These are phyloP conservation scores for Oryzias javanicus DNA, from an alignment of 2,113 vertebrate genomes.

Conservation along the genomic window DNA sequence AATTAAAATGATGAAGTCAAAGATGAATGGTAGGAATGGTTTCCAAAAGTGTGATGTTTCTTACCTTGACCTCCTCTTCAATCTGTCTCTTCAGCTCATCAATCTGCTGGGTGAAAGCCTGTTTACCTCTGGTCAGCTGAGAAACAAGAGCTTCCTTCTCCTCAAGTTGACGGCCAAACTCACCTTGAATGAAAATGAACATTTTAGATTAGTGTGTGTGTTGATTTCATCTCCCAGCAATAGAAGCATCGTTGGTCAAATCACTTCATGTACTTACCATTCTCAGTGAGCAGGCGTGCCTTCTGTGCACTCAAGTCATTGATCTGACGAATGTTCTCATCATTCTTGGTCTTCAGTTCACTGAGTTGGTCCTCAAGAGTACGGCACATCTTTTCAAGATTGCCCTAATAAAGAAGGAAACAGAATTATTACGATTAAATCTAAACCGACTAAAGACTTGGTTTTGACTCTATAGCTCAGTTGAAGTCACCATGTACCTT, in stretches of 20 bases:
- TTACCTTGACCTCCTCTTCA: constrained; percentile 81
- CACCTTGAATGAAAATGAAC: constrained; percentile 63
- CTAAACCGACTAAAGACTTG: background rate
- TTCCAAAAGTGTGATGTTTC: background rate
- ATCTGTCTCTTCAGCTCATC: constrained; percentile 86
- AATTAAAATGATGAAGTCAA: background rate
- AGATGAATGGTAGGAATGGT: no score
- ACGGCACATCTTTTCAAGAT: constrained; percentile 88
- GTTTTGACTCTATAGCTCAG: background rate
- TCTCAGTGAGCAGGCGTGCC: constrained; percentile 64
- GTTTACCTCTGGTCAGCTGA: constrained; percentile 82
- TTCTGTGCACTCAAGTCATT: constrained; percentile 56
- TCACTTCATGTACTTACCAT: constrained; percentile 30
- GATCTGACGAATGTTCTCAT: constrained; percentile 63
- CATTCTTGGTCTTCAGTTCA: constrained; percentile 80
- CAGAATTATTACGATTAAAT: background rate
- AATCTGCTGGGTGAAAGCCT: constrained; percentile 81
- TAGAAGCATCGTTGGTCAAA: background rate
- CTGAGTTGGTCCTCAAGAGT: constrained; percentile 88
- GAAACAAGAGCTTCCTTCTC: constrained; percentile 83
- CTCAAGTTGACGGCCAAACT: constrained; percentile 79
- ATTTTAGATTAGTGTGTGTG: background rate
- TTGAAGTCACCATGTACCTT: constrained; percentile 60
- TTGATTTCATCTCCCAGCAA: background rate
- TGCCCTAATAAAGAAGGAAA: constrained; percentile 67